phyloP scores from a whole-genome alignment of 2,888 invertebrate genomes.

The Hypsopygia costalis region DNA sequence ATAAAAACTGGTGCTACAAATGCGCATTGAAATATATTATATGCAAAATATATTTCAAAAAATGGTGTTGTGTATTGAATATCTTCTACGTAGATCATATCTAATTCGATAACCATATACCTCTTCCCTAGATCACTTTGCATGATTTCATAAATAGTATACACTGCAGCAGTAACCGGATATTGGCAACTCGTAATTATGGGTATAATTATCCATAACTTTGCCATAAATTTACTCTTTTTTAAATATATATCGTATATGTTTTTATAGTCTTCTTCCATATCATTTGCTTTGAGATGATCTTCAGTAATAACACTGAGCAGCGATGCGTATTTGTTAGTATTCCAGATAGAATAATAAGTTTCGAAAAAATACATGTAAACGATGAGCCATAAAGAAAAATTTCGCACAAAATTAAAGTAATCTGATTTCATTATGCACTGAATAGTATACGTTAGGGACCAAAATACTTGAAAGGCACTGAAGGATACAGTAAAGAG shows the following conservation, averaged over 20 bases:
- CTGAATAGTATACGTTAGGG: conserved; percentile 38
- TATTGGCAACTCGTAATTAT: conserved; percentile 41
- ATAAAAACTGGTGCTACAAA: conserved; percentile 43
- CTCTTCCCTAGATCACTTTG: conserved; percentile 37
- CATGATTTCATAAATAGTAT: conserved; percentile 43
- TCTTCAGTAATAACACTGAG: conserved; percentile 45
- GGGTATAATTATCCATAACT: conserved; percentile 47
- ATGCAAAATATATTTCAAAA: conserved; percentile 50
- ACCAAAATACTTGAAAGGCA: conserved; percentile 47
- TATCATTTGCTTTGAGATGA: conserved; percentile 41
- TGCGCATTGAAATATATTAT: conserved; percentile 41
- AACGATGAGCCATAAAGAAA: conserved; percentile 41
- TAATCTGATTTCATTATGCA: conserved; percentile 39
- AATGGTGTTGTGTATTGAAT: conserved; percentile 55
- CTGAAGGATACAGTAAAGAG: conserved; percentile 28
- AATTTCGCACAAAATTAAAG: conserved; percentile 47
- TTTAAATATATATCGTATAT: conserved; percentile 44
- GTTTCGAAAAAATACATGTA: conserved; percentile 54
- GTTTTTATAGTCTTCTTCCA: conserved; percentile 42
- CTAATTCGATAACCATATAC: conserved; percentile 58
- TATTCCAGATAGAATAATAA: conserved; percentile 41
- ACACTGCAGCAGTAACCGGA: conserved; percentile 43
- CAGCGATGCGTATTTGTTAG: conserved; percentile 35
- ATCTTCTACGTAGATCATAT: conserved; percentile 43
- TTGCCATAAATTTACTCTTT: conserved; percentile 40